Evolutionary conservation across 2,888 invertebrate genomes (phyloP).

Genomic region (Tipula confusa): DNA sequence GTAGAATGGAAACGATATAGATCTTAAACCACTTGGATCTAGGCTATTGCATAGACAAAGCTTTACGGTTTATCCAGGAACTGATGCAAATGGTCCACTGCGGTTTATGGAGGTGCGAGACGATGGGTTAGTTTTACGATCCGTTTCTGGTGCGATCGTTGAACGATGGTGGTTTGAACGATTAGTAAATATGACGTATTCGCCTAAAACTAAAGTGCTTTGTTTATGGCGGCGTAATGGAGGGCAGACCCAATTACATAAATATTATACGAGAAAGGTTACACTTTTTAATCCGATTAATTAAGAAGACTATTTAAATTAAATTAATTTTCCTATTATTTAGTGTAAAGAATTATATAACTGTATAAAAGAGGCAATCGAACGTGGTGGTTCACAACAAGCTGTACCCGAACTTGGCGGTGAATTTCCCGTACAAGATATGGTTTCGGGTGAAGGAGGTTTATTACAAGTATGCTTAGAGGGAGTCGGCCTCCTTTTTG

Average conservation of each 20-base stretch:
- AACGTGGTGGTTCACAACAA: constrained; percentile 68
- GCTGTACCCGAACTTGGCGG: constrained; percentile 63
- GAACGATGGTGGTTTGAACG: constrained; percentile 99
- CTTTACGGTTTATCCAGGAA: constrained; percentile 95
- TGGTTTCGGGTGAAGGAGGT: constrained; percentile 95
- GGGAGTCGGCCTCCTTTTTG: constrained; percentile 97
- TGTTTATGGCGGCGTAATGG: constrained; percentile 96
- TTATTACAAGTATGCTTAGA: constrained; percentile 98
- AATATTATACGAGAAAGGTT: constrained; percentile 98
- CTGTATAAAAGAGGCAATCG: constrained; percentile 99
- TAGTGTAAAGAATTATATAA: constrained; percentile 98
- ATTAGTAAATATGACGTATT: constrained; percentile 98
- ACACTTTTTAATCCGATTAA: constrained; percentile 34
- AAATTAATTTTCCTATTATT: constrained; percentile 30
- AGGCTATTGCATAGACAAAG: constrained; percentile 93
- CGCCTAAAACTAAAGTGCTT: constrained; percentile 94
- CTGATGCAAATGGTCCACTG: constrained; percentile 85
- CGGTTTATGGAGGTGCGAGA: constrained; percentile 93
- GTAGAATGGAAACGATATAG: constrained; percentile 98
- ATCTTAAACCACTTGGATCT: constrained; percentile 92
- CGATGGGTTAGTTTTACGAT: constrained; percentile 83
- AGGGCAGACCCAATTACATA: constrained; percentile 91
- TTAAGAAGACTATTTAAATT: background rate
- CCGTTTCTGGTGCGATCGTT: constrained; percentile 78
- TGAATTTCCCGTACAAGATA: constrained; percentile 98